Evolutionary conservation across 1,140 invertebrate genomes (phyloP).

Genomic region (Aricia agestis): DNA sequence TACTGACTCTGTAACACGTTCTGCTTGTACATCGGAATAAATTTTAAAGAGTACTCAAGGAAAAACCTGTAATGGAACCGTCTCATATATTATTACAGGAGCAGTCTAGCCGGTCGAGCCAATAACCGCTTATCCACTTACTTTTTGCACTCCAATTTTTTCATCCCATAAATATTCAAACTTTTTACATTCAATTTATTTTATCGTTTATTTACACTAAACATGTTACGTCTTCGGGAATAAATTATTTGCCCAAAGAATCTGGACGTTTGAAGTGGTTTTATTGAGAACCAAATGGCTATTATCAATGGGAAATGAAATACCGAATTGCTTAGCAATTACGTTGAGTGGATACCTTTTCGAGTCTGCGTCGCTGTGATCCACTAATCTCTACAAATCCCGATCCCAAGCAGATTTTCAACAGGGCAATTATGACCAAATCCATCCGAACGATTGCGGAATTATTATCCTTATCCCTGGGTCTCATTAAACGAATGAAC

Average conservation of each 20-base stretch:
- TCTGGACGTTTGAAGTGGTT: background rate
- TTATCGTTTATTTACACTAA: too few species aligned
- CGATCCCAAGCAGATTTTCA: background rate
- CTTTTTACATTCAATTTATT: background rate
- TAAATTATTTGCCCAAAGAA: background rate
- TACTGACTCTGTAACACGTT: background rate
- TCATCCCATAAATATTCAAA: background rate
- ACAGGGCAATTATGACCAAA: background rate
- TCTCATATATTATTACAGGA: slow-evolving; percentile 10
- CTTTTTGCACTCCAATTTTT: background rate
- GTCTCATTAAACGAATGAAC: background rate
- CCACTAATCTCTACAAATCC: background rate
- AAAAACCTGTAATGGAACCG: slow-evolving; percentile 11
- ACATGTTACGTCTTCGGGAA: too few species aligned
- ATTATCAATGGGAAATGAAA: background rate
- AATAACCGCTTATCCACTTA: background rate
- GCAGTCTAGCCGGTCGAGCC: background rate
- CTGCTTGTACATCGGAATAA: slow-evolving; percentile 24
- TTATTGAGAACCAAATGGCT: background rate
- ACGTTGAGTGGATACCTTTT: background rate
- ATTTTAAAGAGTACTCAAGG: slow-evolving; percentile 21
- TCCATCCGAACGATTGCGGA: background rate
- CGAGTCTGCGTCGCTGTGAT: background rate
- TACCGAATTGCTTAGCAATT: background rate
- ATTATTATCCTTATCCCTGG: background rate